Percentiles rank a stretch among this genome's conserved stretches.
phyloP scores from a whole-genome alignment of 92 coral and sea anemone species.

The Heliopora coerulea region DNA sequence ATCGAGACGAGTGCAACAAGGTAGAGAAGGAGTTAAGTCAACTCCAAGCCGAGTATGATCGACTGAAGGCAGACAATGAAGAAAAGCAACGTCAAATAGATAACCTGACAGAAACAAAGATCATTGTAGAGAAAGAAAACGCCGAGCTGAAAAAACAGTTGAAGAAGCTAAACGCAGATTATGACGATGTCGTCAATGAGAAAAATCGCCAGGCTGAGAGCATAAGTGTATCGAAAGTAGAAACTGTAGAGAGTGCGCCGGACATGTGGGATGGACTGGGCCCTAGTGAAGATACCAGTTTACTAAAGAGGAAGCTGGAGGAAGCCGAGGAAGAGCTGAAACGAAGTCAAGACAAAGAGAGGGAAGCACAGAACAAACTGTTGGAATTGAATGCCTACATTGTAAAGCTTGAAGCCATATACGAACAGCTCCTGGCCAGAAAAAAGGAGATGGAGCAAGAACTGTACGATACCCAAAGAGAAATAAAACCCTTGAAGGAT shows the following conservation, averaged over 20 bases:
- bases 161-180: constrained; percentile 82
- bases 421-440: constrained; percentile 57
- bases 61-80: constrained; percentile 70
- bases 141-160: constrained; percentile 84
- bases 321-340: constrained; percentile 66
- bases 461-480: constrained; percentile 59
- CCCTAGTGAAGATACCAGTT: constrained; percentile 71
- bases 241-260: constrained; percentile 76
- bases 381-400: constrained; percentile 71
- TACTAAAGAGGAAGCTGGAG: constrained; percentile 71
- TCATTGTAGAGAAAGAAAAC: constrained; percentile 85
- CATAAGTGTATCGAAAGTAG: constrained; percentile 69
- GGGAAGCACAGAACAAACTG: constrained; percentile 72
- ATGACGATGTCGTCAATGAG: constrained; percentile 80
- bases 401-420: constrained; percentile 68
- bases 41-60: constrained; percentile 78
- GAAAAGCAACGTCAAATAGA: constrained; percentile 91
- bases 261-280: constrained; percentile 59
- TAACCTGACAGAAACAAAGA: constrained; percentile 74
- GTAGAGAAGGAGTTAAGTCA: constrained; percentile 72
- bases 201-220: constrained; percentile 80
- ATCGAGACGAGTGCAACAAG: constrained; percentile 81
- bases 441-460: constrained; percentile 67
- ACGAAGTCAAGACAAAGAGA: constrained; percentile 72
- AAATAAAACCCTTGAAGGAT: constrained; percentile 56